Evolutionary conservation across 2,797 vertebrate genomes (phyloP), one percentile per base, ranked within the genome.

Genomic region (Hirundo rustica): DNA sequence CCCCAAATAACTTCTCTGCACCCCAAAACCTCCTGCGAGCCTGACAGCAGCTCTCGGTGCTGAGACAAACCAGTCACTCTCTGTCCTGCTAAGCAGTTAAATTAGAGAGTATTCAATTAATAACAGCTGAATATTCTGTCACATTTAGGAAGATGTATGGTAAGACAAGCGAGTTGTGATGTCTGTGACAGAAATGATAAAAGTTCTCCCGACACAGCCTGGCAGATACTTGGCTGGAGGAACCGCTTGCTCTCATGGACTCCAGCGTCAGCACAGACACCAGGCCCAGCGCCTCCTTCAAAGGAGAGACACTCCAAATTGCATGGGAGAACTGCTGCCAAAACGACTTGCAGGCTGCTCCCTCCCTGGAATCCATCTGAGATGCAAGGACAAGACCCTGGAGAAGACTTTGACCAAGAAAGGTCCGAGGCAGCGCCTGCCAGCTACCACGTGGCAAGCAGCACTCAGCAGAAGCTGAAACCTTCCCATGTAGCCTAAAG

Each of bases 61-160:
- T 97, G 97, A 98, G 96, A 98, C 92, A 97, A 97, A 97, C 97
- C 97, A 97, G 98, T 94, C 87, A 17, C 95, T 96, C 97, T 97
- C 97, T 95, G 97, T 98, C 98, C 97, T 88, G 97, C 98, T 96
- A 97, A 98, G 98, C 98, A 97, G 98, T 98, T 98, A 99, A 99
- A 99, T 99, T 98, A 99, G 98, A 99, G 98, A 98, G 98, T 98
- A 98, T 99, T 99, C 99, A 99, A 99, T 99, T 99, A 99, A 99
- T 99, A 99, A 99, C 98, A 98, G 98, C 98, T 98, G 98, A 99
- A 98, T 98, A 98, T 98, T 99, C 99, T 98, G 98, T 99, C 99
- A 99, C 98, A 98, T 99, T 99, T 99, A 99, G 98, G 98, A 98
- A 99, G 99, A 99, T 99, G 98, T 99, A 99, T 98, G 98, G 98